Conservation (phyloP, 2,797 vertebrate species). For the Etheostoma perlongum region DNA sequence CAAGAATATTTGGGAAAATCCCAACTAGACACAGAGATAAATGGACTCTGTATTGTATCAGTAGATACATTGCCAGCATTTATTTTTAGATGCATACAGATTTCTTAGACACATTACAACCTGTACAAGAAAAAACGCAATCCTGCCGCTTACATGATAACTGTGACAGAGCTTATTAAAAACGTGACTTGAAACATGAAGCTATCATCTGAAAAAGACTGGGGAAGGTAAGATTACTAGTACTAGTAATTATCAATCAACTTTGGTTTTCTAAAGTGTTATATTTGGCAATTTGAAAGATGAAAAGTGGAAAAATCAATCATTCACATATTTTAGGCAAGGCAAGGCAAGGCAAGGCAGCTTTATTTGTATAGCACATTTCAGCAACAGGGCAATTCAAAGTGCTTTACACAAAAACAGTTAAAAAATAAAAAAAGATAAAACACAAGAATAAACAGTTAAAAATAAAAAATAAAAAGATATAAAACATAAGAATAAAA, state of each 20-base stretch:
- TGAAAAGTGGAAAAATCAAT: constrained; percentile 18
- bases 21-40: not conserved
- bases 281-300: constrained; percentile 6
- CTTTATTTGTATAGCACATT: no score
- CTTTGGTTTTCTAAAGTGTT: not conserved
- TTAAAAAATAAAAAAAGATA: no score
- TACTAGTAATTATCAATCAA: not conserved
- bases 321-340: constrained; percentile 7
- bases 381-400: no score
- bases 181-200: constrained; percentile 5
- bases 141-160: not conserved
- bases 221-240: constrained; percentile 22
- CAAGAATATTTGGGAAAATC: not conserved
- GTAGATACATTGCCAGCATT: not conserved
- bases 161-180: constrained; percentile 2
- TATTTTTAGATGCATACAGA: not conserved
- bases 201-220: not conserved
- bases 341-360: no score
- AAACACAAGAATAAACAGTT: no score
- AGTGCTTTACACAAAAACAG: no score
- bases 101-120: not conserved
- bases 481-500: no score
- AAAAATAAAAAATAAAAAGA: no score
- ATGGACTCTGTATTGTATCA: not conserved
- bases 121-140: not conserved